Base-by-base conservation (phyloP, 2,797 vertebrate genomes). In the Euphonia xanthogaster region DNA sequence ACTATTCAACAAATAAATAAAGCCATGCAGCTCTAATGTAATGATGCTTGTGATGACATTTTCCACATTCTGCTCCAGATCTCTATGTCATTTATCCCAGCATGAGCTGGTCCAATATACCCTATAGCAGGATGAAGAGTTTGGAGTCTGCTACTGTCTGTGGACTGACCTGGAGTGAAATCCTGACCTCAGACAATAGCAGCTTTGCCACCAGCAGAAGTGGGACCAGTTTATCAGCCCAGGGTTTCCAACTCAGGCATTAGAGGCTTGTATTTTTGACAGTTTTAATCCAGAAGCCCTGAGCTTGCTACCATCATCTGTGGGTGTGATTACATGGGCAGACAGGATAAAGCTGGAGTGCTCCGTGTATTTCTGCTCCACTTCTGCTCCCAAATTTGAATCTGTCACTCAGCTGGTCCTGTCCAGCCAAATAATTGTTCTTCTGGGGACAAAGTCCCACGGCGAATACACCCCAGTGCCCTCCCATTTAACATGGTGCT, bases 1-100 rank as follows among this genome's bases (percentile, higher is more conserved):
- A 40, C 70, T 81, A n/a, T 93, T 95, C 86, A 90, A 93, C 79
- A 91, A 95, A 94, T 70, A 96, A 93, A 95, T 82, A 91, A 91
- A 95, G 79, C 82, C 80, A 88, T 30, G 37, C 58, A 81, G 51
- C 73, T 84, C 76, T 62, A 93, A 92, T 73, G 76, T n/a, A 94
- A 44, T 81, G 79, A 84, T 92, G 82, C 47, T 86, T 76, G 54
- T 72, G 94, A 91, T 93, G 95, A 96, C 73, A 94, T 93, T 95
- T 93, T 95, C 91, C 96, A 90, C 54, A 45, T 91, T 82, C 89
- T 31, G 48, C 87, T 95, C 87, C 94, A 96, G 87, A 93, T 84
- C 85, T 91, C 73, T 24, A 24, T 60, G 73, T 78, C 79, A 76
- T 84, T 88, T 62, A 45, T 86, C 85, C 93, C 65, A 91, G 92